phyloP scores from a whole-genome alignment of 1,140 invertebrate genomes.

The Arion vulgaris region DNA sequence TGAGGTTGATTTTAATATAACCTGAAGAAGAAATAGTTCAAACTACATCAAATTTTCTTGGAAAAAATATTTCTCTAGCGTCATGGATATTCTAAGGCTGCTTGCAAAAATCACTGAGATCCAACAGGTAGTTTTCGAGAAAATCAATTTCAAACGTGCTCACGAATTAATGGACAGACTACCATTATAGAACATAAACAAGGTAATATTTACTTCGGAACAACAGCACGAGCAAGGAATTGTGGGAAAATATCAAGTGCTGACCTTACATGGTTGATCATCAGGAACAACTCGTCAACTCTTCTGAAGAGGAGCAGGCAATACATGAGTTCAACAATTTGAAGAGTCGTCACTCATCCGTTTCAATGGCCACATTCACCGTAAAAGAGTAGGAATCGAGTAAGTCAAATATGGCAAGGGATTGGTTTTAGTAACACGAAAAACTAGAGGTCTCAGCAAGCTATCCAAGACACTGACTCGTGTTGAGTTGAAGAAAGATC shows the following conservation, averaged over 20 bases:
- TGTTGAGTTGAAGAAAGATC: conserved; percentile 85
- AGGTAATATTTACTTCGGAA: no score
- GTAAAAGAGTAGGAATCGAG: conserved; percentile 79
- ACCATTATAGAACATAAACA: no score
- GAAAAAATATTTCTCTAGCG: no score
- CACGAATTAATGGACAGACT: no score
- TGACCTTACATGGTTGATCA: background rate
- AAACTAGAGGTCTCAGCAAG: conserved; percentile 78
- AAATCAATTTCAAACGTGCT: no score
- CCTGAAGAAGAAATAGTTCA: no score
- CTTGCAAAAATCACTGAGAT: no score
- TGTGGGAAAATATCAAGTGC: background rate
- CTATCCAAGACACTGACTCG: conserved; percentile 83
- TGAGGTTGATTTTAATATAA: no score
- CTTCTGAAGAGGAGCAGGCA: conserved; percentile 13
- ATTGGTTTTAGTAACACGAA: conserved; percentile 90
- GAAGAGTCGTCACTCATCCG: background rate
- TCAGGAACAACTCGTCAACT: conserved; percentile 12
- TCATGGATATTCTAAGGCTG: no score
- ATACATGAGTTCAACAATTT: conserved; percentile 1
- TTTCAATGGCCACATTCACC: background rate
- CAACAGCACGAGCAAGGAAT: no score
- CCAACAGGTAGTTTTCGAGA: no score
- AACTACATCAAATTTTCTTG: no score
- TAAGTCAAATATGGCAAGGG: conserved; percentile 88